Evolutionary conservation across 2,888 invertebrate species (phyloP), one percentile per base, ranked within the genome.

Genomic region (Autographa pulchrina): DNA sequence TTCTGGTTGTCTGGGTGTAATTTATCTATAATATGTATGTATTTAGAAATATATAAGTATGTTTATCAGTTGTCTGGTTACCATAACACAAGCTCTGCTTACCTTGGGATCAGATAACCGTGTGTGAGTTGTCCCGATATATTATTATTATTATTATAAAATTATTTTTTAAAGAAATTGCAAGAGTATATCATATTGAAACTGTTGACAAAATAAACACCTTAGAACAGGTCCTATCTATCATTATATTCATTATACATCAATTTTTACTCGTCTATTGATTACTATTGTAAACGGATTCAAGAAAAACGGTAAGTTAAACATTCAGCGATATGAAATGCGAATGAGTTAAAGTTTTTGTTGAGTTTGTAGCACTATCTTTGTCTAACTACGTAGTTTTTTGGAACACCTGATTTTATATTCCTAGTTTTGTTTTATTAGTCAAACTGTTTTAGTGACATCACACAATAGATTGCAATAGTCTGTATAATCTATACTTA

Each of bases 301-400:
- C 67, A 60, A 67, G 48, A 74, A 77, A 77, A 77, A 74, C 66
- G 61, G 18, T 58, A 2, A 62, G 14, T 52, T 52, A 8, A 56
- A 68, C 16, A 14, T 43, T 31, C 62, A 20, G 25, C 31, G 35
- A 52, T 31, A 56, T 32, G 65, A 18, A 54, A 35, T 54, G 48
- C 38, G 31, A 25, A n/a, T 5, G 25, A 43, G 4, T n/a, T 1
- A 48, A 38, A 11, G 11, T 38, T 38, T 38, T 48, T 48, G 48
- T 48, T 0, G 6, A n/a, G 48, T 48, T 48, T 13, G 11, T 13
- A 41, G 13, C 11, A 11, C 41, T 41, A 11, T 13, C 0, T 41
- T 13, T 11, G 13, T 13, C 41, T 41, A 13, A 13, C 11, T 25
- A 25, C 3, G 1, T 25, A 25, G 41, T 41, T 41, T 41, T 13